A percentile compares a stretch with the other conserved stretches of the same genome.
phyloP scores from a whole-genome alignment of 2,888 invertebrate genomes.

The Napeogenes sylphis region DNA sequence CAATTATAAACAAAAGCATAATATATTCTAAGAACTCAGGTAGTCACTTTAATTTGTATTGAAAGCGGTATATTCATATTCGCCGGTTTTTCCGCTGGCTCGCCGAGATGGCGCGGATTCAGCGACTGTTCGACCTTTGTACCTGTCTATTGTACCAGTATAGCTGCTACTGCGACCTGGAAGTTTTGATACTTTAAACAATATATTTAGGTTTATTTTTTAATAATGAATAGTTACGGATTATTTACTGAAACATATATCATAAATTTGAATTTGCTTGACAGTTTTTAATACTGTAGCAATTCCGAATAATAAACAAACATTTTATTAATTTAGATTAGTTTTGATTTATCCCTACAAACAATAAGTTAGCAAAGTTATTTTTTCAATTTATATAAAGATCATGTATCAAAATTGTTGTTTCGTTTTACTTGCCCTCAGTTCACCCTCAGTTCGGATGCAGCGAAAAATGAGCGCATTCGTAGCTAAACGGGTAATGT shows the following conservation, averaged over 20 bases:
- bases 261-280: not conserved
- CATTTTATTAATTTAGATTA: too few relatives aligned
- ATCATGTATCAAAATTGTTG: conserved; percentile 36
- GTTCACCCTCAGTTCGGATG: conserved; percentile 48
- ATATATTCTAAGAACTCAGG: conserved; percentile 30
- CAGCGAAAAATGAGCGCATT: conserved; percentile 64
- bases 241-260: conserved; percentile 4
- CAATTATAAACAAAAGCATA: conserved; percentile 17
- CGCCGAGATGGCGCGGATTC: conserved; percentile 46
- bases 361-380: too few relatives aligned
- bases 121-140: conserved; percentile 53
- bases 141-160: conserved; percentile 51
- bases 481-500: conserved; percentile 65
- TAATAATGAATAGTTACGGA: not conserved
- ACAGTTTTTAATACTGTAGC: too few relatives aligned
- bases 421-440: conserved; percentile 38
- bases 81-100: conserved; percentile 40
- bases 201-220: not conserved
- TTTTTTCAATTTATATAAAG: too few relatives aligned
- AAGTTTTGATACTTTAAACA: conserved; percentile 43
- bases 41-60: conserved; percentile 39
- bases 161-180: conserved; percentile 23
- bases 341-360: too few relatives aligned
- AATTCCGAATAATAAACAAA: too few relatives aligned
- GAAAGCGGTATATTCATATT: conserved; percentile 41